Percentiles rank a stretch among this genome's conserved stretches.
phyloP scores from a whole-genome alignment of 2,113 vertebrate genomes.

The Alosa alosa region DNA sequence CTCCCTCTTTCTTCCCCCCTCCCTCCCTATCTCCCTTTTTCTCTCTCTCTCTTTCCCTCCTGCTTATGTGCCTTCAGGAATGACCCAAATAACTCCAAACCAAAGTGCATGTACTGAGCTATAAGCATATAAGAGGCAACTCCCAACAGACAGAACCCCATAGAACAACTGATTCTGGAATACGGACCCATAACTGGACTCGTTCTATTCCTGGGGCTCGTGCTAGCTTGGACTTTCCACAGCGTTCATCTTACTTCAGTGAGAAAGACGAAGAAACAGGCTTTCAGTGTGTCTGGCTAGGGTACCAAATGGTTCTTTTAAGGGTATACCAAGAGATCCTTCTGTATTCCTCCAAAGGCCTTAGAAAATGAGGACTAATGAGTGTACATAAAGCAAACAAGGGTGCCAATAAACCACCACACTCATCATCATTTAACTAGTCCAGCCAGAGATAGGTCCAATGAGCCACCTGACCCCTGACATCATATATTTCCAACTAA shows the following conservation, averaged over 20 bases:
- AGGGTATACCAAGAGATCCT: not conserved
- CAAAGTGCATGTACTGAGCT: not conserved
- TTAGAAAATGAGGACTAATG: not conserved
- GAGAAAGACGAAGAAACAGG: not conserved
- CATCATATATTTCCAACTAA: not conserved
- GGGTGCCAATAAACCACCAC: not conserved
- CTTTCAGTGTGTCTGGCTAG: not conserved
- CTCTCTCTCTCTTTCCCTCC: slow-evolving; percentile 16
- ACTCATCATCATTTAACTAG: not conserved
- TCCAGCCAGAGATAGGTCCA: not conserved
- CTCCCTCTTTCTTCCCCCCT: not conserved
- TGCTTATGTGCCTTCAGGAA: not conserved
- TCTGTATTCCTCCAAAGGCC: not conserved
- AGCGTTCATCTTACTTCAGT: not conserved
- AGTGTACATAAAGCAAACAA: not conserved
- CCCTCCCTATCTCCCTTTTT: slow-evolving; percentile 10
- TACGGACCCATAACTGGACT: not conserved
- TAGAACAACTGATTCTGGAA: not conserved
- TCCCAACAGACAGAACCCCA: not conserved
- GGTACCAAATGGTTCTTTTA: not conserved
- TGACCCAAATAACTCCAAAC: slow-evolving; percentile 17
- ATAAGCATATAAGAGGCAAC: not conserved
- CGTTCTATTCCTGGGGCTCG: not conserved
- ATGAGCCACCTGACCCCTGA: not conserved
- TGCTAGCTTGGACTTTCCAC: not conserved